Evolutionary conservation across 2,113 vertebrate genomes (phyloP), one percentile per base, ranked within the genome.

Genomic region (Anas platyrhynchos): DNA sequence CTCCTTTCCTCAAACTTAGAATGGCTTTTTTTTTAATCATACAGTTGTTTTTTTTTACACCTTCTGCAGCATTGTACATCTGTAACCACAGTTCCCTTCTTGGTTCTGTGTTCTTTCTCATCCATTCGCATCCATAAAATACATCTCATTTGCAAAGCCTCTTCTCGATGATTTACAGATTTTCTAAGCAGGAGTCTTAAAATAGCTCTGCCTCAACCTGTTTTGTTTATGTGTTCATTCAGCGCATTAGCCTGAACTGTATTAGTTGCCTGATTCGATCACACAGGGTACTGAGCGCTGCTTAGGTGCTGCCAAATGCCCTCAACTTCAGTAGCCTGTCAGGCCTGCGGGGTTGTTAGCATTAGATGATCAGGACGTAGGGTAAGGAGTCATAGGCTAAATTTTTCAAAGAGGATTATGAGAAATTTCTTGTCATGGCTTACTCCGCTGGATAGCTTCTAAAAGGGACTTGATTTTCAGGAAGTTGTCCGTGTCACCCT

Each of bases 111-210:
- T 81, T 83, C 48, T n/a, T 80, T 48, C 73, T 82, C 82, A 61
- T 82, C 68, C 1, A 2, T 83, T 86, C 59, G 11, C 20, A 2
- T 81, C 83, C 63, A 38, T 86, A 59, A 88, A 65, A 67, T 46
- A 38, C 43, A n/a, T 4, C 4, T 74, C 15, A 27, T 77, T 82
- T 59, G 41, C 61, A 82, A 91, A 89, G 59, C 74, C 58, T 87
- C 69, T 82, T 68, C 36, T 69, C 91, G 71, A 55, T 89, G 67
- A 26, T 94, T 93, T 88, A 63, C 0, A 4, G 55, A 56, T 83
- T 97, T 95, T 88, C 71, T 63, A 85, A 90, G 88, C 55, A 77
- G 74, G 46, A 62, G 27, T 66, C 83, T 96, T 96, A 92, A 93
- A 94, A 93, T 94, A 96, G 71, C 66, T 59, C 5, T 93, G 83